Evolutionary conservation across 2,888 invertebrate species (phyloP).

Genomic region (Folsomia candida): DNA sequence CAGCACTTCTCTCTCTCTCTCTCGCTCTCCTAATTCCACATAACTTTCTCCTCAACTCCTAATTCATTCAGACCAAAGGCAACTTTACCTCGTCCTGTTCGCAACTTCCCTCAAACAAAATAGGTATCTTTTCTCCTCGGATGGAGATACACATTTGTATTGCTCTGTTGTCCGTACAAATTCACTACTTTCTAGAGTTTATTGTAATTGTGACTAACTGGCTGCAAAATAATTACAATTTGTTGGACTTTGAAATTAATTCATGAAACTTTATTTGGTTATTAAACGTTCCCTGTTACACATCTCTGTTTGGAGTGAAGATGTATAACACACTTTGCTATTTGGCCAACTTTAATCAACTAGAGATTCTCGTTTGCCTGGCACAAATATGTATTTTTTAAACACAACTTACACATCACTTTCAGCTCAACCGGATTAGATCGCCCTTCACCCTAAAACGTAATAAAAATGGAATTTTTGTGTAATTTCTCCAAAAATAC

Average conservation of each 20-base stretch:
- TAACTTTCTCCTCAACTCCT: conserved; percentile 16
- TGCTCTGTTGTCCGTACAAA: too few relatives aligned
- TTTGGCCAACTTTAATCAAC: too few relatives aligned
- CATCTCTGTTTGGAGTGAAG: neutral
- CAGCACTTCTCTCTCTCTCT: too few relatives aligned
- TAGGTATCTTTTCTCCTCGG: too few relatives aligned
- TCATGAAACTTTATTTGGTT: neutral
- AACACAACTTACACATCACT: conserved; percentile 75
- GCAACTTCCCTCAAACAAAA: too few relatives aligned
- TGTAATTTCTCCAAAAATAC: too few relatives aligned
- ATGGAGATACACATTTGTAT: too few relatives aligned
- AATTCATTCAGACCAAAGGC: conserved; percentile 16
- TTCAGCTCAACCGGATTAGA: conserved; percentile 80
- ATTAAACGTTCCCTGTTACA: too few relatives aligned
- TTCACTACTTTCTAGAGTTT: too few relatives aligned
- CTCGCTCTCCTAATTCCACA: conserved; percentile 11
- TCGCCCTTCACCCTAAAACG: conserved; percentile 82
- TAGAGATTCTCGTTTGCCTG: too few relatives aligned
- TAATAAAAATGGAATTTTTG: too few relatives aligned
- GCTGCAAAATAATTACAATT: neutral
- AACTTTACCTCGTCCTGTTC: neutral
- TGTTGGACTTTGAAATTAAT: neutral
- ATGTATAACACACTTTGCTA: neutral
- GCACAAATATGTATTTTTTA: neutral
- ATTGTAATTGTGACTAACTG: too few relatives aligned